Percentiles rank a stretch among this genome's conserved stretches.
These are phyloP conservation scores for Cyprinodon variegatus DNA, from an alignment of 2,113 vertebrate species.

Conservation along the genomic window DNA sequence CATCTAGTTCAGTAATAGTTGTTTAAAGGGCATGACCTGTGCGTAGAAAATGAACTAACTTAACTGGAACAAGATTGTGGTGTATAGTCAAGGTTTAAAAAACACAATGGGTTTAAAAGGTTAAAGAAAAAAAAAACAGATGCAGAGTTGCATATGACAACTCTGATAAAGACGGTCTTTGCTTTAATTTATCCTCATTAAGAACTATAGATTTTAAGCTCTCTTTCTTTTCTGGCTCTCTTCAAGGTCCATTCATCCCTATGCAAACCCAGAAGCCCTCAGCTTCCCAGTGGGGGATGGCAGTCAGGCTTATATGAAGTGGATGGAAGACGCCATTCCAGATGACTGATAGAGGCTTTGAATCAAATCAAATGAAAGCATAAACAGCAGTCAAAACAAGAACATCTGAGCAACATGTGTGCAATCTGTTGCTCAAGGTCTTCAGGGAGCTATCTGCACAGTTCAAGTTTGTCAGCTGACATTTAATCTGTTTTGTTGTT, in stretches of 20 bases:
- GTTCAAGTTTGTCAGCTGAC: not conserved
- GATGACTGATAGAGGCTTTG: constrained; percentile 60
- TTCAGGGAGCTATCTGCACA: not conserved
- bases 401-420: not conserved
- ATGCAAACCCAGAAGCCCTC: constrained; percentile 87
- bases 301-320: constrained; percentile 81
- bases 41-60: too few species aligned
- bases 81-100: too few species aligned
- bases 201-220: not conserved
- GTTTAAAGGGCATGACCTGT: too few species aligned
- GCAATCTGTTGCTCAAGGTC: constrained; percentile 2
- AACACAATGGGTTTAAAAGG: too few species aligned
- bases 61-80: too few species aligned
- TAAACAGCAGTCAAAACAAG: not conserved
- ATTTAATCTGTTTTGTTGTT: not conserved
- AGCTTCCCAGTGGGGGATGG: constrained; percentile 85
- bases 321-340: constrained; percentile 84
- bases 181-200: not conserved
- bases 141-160: too few species aligned
- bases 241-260: constrained; percentile 86
- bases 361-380: constrained; percentile 3
- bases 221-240: not conserved
- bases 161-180: too few species aligned
- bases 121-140: too few species aligned
- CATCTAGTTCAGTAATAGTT: too few species aligned